A percentile compares a stretch with the other conserved stretches of the same genome.
Evolutionary conservation across 1,140 invertebrate genomes (phyloP).

Genomic region (Gonioctena quinquepunctata): DNA sequence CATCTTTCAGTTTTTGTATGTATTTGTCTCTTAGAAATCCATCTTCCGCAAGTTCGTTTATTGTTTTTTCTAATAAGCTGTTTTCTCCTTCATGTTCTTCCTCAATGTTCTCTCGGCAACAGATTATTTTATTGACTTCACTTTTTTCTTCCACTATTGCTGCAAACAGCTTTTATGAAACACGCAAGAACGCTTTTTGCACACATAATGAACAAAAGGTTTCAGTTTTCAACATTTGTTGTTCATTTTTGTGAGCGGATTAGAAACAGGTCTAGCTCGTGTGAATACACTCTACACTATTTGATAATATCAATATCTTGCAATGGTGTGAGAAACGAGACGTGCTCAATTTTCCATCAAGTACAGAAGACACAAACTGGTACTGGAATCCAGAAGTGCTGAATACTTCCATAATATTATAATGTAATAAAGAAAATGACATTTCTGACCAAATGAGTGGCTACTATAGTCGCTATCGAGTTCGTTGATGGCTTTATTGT

Average conservation of each 20-base stretch:
- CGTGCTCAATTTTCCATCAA: too few relatives aligned
- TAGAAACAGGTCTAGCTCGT: too few relatives aligned
- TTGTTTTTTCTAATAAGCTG: neutral
- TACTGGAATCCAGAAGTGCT: too few relatives aligned
- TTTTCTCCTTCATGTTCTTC: neutral
- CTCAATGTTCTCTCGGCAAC: neutral
- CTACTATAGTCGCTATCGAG: too few relatives aligned
- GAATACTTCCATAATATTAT: too few relatives aligned
- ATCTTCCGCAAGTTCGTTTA: neutral
- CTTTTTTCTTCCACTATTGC: neutral
- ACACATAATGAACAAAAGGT: conserved; percentile 3
- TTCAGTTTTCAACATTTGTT: neutral
- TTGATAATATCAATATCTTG: too few relatives aligned
- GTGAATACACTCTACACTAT: too few relatives aligned
- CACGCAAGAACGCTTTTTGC: neutral
- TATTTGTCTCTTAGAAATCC: neutral
- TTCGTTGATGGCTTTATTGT: too few relatives aligned
- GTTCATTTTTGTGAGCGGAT: neutral
- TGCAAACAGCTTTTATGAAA: neutral
- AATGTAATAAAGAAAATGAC: too few relatives aligned
- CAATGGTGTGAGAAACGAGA: too few relatives aligned
- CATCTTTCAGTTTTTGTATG: neutral
- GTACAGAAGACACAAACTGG: too few relatives aligned
- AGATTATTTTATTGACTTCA: neutral
- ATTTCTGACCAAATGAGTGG: too few relatives aligned